Evolutionary conservation across 2,888 invertebrate genomes (phyloP).

Genomic region (Pecten maximus): DNA sequence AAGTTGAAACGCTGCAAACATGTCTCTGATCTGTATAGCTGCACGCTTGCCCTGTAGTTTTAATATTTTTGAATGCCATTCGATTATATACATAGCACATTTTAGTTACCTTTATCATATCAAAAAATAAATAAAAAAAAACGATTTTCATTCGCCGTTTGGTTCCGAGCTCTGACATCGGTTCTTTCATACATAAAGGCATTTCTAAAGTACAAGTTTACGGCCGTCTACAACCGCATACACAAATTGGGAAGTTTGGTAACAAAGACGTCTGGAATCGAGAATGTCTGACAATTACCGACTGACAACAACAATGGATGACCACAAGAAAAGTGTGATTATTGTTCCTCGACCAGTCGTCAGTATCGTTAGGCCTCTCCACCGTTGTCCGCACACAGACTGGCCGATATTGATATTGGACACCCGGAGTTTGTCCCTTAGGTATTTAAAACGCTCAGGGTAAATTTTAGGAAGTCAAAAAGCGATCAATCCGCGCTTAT

Average conservation of each 20-base stretch:
- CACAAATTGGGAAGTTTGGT: background rate
- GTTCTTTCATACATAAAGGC: no score
- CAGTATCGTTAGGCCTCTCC: background rate
- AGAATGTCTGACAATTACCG: background rate
- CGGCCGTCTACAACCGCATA: background rate
- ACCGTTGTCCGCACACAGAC: background rate
- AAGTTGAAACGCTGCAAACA: no score
- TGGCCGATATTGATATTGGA: background rate
- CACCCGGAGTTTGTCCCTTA: background rate
- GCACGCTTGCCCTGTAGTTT: no score
- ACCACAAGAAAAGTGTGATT: background rate
- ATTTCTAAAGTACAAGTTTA: background rate
- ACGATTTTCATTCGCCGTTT: no score
- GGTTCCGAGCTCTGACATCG: no score
- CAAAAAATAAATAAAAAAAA: no score
- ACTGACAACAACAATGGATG: background rate
- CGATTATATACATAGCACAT: no score
- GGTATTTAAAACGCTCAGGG: background rate
- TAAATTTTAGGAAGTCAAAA: background rate
- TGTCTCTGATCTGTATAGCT: no score
- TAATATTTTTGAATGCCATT: no score
- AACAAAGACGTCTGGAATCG: constrained; percentile 2
- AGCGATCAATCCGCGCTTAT: no score
- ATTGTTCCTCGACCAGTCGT: background rate
- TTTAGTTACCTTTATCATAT: no score